Base-by-base conservation (phyloP, 2,888 invertebrate genomes). In the Melieria crassipennis region DNA sequence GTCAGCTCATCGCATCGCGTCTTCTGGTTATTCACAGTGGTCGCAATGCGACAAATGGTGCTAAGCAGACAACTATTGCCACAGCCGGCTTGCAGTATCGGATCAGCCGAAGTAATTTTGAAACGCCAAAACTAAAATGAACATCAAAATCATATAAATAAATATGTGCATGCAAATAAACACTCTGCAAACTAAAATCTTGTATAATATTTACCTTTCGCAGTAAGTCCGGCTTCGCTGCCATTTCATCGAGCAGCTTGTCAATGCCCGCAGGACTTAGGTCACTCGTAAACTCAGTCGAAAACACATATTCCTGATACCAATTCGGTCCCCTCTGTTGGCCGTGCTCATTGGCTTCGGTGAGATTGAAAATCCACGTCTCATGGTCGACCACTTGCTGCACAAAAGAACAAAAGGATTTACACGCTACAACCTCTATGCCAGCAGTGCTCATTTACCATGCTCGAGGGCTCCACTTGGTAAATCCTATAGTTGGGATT, bases 401-500 rank as follows among this genome's bases (percentile, higher is more conserved):
- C 16, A 7, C 9, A 43, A 1, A 16, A 11, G 4, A 66, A 45
- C 45, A n/a, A 46, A 5, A 47, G 5, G n/a, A 13, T 52, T 9
- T 30, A 5, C 1, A 30, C 42, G 7, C 4, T 0, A 52, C 30
- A 56, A 43, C 30, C 30, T 30, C 10, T 7, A 11, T 57, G 5
- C 4, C 11, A 58, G 30, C 30, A 30, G 30, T 30, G 2, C 46
- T 42, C 74, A 88, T 90, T 88, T 84, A 91, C 91, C 80, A 87
- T 90, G 50, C 88, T 88, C 10, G 85, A 84, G 0, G 89, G 87
- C 79, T 94, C 91, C 7, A 94, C 88, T 6, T 89, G 88, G 79
- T 92, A 94, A 46, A 95, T 88, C 79, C 93, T 90, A 81, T 94
- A 97, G 79, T 94, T 94, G 4, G 95, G 92, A 85, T 95, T 96